Base-by-base conservation (phyloP, 2,888 invertebrate genomes). In the Idaea aversata region DNA sequence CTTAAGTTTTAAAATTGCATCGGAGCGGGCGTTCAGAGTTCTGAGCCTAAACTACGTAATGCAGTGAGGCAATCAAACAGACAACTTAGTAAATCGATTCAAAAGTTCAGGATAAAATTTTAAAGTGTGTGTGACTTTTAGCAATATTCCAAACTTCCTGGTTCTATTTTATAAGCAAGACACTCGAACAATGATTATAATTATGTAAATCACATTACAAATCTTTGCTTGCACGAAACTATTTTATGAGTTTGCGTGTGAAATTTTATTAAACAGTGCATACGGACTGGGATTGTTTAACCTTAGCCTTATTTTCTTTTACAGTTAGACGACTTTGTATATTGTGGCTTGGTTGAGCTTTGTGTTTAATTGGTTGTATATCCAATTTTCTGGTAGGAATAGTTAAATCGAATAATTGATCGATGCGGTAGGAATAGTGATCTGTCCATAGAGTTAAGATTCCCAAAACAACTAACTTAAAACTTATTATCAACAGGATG, bases 401-500 rank as follows among this genome's bases (percentile, higher is more conserved):
- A 47, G 10, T 13, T 1, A 7, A 47, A 47, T 47, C 3, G 7
- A 47, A 47, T 10, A 47, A 5, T 13, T 36, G 2, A 36, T 36
- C 4, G 4, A 36, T 36, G 36, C 0, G 13, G 2, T 13, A 47
- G 7, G 4, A 47, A 13, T 10, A 10, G 47, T 47, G 4, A 10
- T 13, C 47, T 13, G 13, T 5, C 47, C 47, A 47, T 4, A 4
- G 3, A 5, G 6, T 5, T 13, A 47, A 36, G 47, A 13, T 47
- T 7, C 47, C 7, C 10, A 47, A 25, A 25, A 25, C 10, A 47
- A 47, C 13, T 47, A 47, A 47, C 47, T 5, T 47, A 13, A 47
- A 47, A 47, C 6, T 47, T 13, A 47, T 47, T 47, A 13, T 7
- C 13, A 90, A 34, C 83, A 97, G 97, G 96, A 96, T 77, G 99